Conservation (phyloP, 2,797 vertebrate species). For the Lateolabrax maculatus region DNA sequence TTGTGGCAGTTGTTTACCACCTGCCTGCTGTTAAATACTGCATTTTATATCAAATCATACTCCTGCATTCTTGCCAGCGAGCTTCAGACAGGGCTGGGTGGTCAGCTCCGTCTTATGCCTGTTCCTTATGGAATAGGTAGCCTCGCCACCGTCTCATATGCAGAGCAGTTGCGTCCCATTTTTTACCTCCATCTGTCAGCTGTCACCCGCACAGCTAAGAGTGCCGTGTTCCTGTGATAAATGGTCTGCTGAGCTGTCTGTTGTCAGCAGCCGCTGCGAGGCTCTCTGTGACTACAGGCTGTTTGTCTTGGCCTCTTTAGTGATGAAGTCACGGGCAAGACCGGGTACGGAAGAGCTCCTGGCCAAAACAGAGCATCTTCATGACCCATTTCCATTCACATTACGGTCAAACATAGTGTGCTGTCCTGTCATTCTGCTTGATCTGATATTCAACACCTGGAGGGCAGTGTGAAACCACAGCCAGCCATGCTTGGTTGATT, state of each 20-base stretch:
- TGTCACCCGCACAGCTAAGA: conserved; percentile 43
- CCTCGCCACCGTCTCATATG: conserved; percentile 33
- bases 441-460: conserved; percentile 67
- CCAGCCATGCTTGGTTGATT: conserved; percentile 39
- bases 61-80: neutral
- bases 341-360: conserved; percentile 48
- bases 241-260: conserved; percentile 41
- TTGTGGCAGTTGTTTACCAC: conserved; percentile 22
- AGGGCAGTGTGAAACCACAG: conserved; percentile 44
- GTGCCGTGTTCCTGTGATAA: conserved; percentile 18
- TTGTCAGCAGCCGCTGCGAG: conserved; percentile 40
- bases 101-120: conserved; percentile 6
- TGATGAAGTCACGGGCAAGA: conserved; percentile 51
- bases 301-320: conserved; percentile 62
- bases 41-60: conserved; percentile 3
- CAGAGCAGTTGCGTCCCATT: conserved; percentile 40
- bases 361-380: conserved; percentile 63
- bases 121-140: conserved; percentile 16
- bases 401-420: conserved; percentile 42
- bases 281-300: conserved; percentile 32
- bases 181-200: conserved; percentile 64
- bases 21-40: conserved; percentile 13
- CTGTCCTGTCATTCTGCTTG: conserved; percentile 51
- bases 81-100: neutral
- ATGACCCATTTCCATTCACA: conserved; percentile 61